A percentile compares a stretch with the other conserved stretches of the same genome.
Conservation (phyloP, 2,113 vertebrate species). For the Electrona antarctica region DNA sequence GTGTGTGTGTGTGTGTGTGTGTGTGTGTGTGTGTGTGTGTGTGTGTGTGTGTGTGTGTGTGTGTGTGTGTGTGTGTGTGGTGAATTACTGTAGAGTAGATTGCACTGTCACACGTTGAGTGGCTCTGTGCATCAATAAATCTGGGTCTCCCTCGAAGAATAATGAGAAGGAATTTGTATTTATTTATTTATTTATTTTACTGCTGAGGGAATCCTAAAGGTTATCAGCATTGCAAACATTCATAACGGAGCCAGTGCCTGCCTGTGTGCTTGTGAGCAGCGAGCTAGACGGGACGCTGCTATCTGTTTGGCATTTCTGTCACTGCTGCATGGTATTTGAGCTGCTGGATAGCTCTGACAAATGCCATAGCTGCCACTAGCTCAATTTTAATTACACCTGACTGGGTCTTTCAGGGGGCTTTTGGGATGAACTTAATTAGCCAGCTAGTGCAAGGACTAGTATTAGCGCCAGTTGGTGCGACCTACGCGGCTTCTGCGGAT, state of each 20-base stretch:
- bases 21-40: background rate
- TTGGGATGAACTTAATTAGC: slow-evolving; percentile 90
- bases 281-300: slow-evolving; percentile 60
- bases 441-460: slow-evolving; percentile 71
- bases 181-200: slow-evolving; percentile 48
- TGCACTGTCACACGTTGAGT: slow-evolving; percentile 55
- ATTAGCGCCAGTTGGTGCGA: slow-evolving; percentile 59
- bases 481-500: slow-evolving; percentile 59
- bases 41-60: too few species aligned
- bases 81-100: slow-evolving; percentile 33
- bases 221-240: slow-evolving; percentile 84
- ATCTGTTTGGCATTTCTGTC: slow-evolving; percentile 98
- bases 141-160: slow-evolving; percentile 60
- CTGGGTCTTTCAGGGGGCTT: slow-evolving; percentile 80
- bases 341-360: slow-evolving; percentile 90
- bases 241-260: slow-evolving; percentile 76
- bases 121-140: slow-evolving; percentile 64
- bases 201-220: slow-evolving; percentile 87
- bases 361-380: slow-evolving; percentile 93
- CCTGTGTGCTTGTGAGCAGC: slow-evolving; percentile 58
- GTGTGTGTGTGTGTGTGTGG: background rate
- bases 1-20: too few species aligned
- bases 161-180: slow-evolving; percentile 79
- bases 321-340: slow-evolving; percentile 91
- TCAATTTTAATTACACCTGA: slow-evolving; percentile 94